phyloP scores from a whole-genome alignment of 2,113 vertebrate genomes.

The Nesoenas mayeri region DNA sequence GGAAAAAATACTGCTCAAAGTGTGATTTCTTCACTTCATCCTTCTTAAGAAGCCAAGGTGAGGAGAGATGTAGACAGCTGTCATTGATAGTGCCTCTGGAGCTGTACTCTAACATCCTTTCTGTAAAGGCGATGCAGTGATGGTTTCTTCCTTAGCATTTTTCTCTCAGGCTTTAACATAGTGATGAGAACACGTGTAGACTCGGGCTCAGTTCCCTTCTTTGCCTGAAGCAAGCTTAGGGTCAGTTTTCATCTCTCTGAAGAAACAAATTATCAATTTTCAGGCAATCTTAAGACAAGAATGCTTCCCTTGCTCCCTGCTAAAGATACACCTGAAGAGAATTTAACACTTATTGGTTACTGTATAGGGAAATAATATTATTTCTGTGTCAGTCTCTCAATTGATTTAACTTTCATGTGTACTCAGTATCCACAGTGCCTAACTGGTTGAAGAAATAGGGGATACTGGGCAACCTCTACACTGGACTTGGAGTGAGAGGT shows the following conservation, averaged over 20 bases:
- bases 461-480: neutral
- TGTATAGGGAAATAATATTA: neutral
- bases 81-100: neutral
- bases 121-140: neutral
- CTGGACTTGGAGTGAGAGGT: neutral
- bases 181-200: neutral
- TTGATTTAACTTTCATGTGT: neutral
- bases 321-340: neutral
- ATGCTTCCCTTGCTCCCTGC: neutral
- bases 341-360: neutral
- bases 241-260: neutral
- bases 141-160: neutral
- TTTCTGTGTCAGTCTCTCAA: neutral
- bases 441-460: neutral
- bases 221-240: neutral
- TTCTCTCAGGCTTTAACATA: neutral
- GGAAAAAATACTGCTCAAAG: neutral
- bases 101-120: neutral
- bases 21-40: neutral
- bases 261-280: neutral
- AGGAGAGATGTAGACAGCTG: neutral
- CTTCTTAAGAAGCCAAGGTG: neutral
- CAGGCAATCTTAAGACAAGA: neutral
- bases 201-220: neutral
- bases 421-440: neutral